Conservation (phyloP, 2,113 vertebrate genomes). For the Synodontis membranacea region DNA sequence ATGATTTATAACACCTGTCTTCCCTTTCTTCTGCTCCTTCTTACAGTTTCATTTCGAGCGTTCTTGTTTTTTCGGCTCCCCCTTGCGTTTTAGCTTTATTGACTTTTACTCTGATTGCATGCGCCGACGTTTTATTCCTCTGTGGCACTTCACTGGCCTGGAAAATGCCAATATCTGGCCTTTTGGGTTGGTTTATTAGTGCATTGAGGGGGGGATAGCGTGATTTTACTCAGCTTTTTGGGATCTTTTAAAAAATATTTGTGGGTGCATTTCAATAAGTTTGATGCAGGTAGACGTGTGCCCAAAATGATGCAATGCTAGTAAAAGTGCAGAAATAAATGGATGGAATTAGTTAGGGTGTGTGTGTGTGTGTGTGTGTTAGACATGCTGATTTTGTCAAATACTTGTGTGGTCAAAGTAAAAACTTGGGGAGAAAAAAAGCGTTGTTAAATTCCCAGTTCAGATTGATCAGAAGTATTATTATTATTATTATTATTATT, state of each 20-base stretch:
- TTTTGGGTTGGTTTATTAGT: slow-evolving; percentile 32
- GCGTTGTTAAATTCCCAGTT: background rate
- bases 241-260: slow-evolving; percentile 27
- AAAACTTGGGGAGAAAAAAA: background rate
- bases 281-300: slow-evolving; percentile 30
- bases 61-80: background rate
- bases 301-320: background rate
- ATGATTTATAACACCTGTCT: slow-evolving; percentile 28
- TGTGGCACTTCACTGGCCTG: background rate
- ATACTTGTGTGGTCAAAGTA: background rate
- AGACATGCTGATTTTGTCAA: background rate
- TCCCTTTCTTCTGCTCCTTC: background rate
- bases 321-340: slow-evolving; percentile 33
- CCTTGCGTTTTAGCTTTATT: slow-evolving; percentile 41
- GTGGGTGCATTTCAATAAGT: slow-evolving; percentile 36
- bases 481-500: background rate
- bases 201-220: background rate
- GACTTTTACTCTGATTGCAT: slow-evolving; percentile 51
- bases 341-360: slow-evolving; percentile 20
- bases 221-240: slow-evolving; percentile 15
- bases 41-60: background rate
- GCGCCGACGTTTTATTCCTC: slow-evolving; percentile 5
- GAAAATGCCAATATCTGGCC: background rate
- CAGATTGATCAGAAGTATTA: background rate
- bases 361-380: background rate